Evolutionary conservation across 2,888 invertebrate species (phyloP).

Genomic region (Harpagoxenus sublaevis): DNA sequence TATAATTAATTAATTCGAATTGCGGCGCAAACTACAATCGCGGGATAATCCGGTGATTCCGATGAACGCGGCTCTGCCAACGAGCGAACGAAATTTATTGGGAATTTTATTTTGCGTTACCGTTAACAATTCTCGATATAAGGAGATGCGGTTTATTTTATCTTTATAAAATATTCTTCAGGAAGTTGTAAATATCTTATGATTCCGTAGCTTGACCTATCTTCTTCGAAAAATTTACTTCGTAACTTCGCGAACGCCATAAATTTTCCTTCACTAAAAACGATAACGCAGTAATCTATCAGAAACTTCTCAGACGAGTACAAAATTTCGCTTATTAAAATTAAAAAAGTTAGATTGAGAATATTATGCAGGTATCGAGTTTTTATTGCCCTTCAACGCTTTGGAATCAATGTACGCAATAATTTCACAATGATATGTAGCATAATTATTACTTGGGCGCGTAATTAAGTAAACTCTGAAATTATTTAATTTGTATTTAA

Average conservation of each 20-base stretch:
- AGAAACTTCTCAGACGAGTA: slow-evolving; percentile 42
- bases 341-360: slow-evolving; percentile 51
- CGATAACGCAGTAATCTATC: slow-evolving; percentile 48
- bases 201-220: slow-evolving; percentile 36
- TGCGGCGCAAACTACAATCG: slow-evolving; percentile 41
- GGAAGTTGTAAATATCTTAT: slow-evolving; percentile 31
- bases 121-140: slow-evolving; percentile 19
- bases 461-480: neutral
- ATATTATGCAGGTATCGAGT: slow-evolving; percentile 27
- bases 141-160: slow-evolving; percentile 8
- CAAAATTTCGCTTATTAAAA: slow-evolving; percentile 53
- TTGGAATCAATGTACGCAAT: neutral
- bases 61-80: neutral
- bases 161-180: slow-evolving; percentile 26
- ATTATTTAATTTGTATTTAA: slow-evolving; percentile 18
- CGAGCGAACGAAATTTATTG: slow-evolving; percentile 8
- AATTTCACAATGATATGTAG: slow-evolving; percentile 1
- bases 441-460: neutral
- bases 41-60: slow-evolving; percentile 39
- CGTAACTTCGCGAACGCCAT: slow-evolving; percentile 34
- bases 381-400: slow-evolving; percentile 3
- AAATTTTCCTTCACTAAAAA: slow-evolving; percentile 51
- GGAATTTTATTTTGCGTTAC: slow-evolving; percentile 32
- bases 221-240: slow-evolving; percentile 34
- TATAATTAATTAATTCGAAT: slow-evolving; percentile 50